phyloP scores from a whole-genome alignment of 2,797 vertebrate genomes.

The Hyperoplus immaculatus region DNA sequence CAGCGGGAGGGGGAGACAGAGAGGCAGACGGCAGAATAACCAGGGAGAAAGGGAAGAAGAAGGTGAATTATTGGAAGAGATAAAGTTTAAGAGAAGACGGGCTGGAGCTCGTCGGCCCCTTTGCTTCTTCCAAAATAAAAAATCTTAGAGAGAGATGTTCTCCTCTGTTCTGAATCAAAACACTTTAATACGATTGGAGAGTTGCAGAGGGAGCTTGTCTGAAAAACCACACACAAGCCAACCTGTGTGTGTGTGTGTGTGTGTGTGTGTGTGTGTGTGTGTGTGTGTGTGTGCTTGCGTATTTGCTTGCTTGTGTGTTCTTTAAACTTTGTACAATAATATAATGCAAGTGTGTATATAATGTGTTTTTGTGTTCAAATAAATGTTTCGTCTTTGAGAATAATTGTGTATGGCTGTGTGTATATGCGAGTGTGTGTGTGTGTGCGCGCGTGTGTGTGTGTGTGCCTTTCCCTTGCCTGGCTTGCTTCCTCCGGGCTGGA shows the following conservation, averaged over 20 bases:
- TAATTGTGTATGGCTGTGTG: conserved; percentile 60
- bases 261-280: background rate
- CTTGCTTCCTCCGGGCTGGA: conserved; percentile 87
- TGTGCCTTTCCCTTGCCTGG: conserved; percentile 82
- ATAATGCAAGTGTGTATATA: conserved; percentile 64
- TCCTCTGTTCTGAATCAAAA: conserved; percentile 72
- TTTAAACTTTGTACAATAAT: conserved; percentile 55
- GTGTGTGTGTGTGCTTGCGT: background rate
- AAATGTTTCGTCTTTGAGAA: conserved; percentile 75
- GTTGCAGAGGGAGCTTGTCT: conserved; percentile 63
- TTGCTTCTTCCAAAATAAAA: conserved; percentile 44
- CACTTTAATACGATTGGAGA: conserved; percentile 62
- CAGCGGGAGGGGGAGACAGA: conserved; percentile 64
- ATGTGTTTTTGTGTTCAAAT: conserved; percentile 74
- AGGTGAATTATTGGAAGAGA: conserved; percentile 60
- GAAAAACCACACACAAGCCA: conserved; percentile 52
- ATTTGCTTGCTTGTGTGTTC: conserved; percentile 27
- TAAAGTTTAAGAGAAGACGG: conserved; percentile 48
- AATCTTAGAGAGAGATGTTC: conserved; percentile 63
- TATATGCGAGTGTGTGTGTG: conserved; percentile 40
- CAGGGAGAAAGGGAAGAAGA: conserved; percentile 48
- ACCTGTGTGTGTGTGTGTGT: conserved; percentile 24
- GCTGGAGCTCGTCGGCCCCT: conserved; percentile 33
- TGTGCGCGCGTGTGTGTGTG: conserved; percentile 57
- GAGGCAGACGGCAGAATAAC: conserved; percentile 54